Evolutionary conservation across 1,140 invertebrate genomes (phyloP).

Genomic region (Drosophila persimilis): DNA sequence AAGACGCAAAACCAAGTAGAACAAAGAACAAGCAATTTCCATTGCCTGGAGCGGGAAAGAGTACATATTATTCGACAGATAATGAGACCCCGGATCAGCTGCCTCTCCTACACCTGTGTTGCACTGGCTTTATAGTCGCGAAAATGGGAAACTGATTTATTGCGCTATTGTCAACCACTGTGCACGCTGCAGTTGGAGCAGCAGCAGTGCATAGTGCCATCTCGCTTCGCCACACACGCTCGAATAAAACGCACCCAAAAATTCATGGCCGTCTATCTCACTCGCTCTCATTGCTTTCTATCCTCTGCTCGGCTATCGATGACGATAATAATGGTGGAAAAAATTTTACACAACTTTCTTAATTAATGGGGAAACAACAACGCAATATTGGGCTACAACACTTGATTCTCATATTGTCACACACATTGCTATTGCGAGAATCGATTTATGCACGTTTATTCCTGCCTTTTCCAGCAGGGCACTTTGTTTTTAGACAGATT

Average conservation of each 20-base stretch:
- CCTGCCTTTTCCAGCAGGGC: slow-evolving; percentile 33
- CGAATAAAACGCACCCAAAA: slow-evolving; percentile 71
- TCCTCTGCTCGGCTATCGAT: slow-evolving; percentile 36
- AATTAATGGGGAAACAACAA: slow-evolving; percentile 66
- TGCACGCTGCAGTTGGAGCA: slow-evolving; percentile 62
- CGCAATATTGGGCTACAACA: slow-evolving; percentile 29
- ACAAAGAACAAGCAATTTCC: slow-evolving; percentile 33
- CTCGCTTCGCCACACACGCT: slow-evolving; percentile 41
- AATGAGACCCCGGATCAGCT: not conserved
- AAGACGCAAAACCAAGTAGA: slow-evolving; percentile 48
- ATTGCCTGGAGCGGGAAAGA: slow-evolving; percentile 3
- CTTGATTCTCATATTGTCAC: slow-evolving; percentile 3
- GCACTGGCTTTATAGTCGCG: slow-evolving; percentile 4
- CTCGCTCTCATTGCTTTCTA: slow-evolving; percentile 21
- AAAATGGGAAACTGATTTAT: slow-evolving; percentile 4
- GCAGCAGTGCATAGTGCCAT: slow-evolving; percentile 47
- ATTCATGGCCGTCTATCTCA: slow-evolving; percentile 62
- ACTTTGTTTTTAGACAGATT: slow-evolving; percentile 30
- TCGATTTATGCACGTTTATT: slow-evolving; percentile 55
- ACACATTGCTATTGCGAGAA: too few relatives aligned
- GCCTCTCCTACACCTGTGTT: slow-evolving; percentile 15
- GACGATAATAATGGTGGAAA: slow-evolving; percentile 73
- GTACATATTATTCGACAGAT: slow-evolving; percentile 1
- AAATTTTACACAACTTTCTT: slow-evolving; percentile 80
- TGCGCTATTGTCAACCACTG: slow-evolving; percentile 49